These are phyloP conservation scores for Etheostoma perlongum DNA, from an alignment of 2,797 vertebrate genomes.

Conservation along the genomic window DNA sequence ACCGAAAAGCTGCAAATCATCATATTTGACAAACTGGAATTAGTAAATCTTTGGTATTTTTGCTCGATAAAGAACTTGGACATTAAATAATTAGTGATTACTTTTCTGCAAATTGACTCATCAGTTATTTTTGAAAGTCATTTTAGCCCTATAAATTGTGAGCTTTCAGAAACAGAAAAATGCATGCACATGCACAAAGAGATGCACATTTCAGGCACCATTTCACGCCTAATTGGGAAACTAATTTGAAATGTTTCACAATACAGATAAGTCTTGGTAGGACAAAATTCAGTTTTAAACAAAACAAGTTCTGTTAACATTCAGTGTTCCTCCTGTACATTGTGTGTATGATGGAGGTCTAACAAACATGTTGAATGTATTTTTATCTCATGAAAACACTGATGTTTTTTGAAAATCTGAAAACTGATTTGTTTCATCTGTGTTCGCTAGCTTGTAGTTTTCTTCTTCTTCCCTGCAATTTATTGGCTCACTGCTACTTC, in stretches of 20 bases:
- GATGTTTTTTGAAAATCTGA: not conserved
- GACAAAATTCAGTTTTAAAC: no score
- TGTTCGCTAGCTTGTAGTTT: conserved; percentile 2
- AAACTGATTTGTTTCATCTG: not conserved
- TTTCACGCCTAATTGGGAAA: not conserved
- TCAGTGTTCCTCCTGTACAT: not conserved
- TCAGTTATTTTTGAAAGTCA: not conserved
- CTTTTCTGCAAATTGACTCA: not conserved
- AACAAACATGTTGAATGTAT: not conserved
- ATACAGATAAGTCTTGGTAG: not conserved
- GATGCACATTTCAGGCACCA: not conserved
- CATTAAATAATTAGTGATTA: not conserved
- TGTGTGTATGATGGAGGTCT: not conserved
- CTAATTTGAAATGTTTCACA: not conserved
- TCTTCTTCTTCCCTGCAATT: conserved; percentile 23
- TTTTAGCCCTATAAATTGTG: not conserved
- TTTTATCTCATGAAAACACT: not conserved
- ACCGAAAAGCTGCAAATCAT: not conserved
- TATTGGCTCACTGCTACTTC: conserved; percentile 20
- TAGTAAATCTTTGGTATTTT: not conserved
- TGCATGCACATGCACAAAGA: no score
- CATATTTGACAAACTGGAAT: not conserved
- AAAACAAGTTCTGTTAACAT: not conserved
- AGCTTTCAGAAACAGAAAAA: conserved; percentile 1
- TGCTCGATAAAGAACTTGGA: not conserved